A percentile compares a stretch with the other conserved stretches of the same genome.
Conservation (phyloP, 53 echinoderm and acorn worm genomes). For the Paelopatides confundens region DNA sequence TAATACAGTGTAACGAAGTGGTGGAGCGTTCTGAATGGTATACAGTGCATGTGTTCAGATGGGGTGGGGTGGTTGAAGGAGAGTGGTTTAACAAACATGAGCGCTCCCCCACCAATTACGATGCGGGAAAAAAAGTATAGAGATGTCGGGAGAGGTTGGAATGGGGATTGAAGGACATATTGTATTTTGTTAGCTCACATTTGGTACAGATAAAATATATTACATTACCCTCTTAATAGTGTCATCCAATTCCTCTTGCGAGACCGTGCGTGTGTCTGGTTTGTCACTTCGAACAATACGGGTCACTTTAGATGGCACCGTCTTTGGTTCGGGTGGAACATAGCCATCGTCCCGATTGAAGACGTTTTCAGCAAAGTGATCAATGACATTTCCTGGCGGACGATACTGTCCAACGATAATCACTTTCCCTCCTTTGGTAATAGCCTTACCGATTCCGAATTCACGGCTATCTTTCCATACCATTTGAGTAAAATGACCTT, state of each 20-base stretch:
- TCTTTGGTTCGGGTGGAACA: slow-evolving; percentile 69
- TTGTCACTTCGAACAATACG: slow-evolving; percentile 33
- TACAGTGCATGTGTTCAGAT: too few species aligned
- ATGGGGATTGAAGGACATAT: too few species aligned
- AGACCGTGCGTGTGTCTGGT: slow-evolving; percentile 28
- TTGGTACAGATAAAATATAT: too few species aligned
- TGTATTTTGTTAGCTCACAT: too few species aligned
- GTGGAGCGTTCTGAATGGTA: too few species aligned
- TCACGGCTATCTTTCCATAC: slow-evolving; percentile 90
- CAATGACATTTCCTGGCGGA: slow-evolving; percentile 92
- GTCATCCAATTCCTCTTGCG: slow-evolving; percentile 34
- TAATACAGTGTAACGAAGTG: too few species aligned
- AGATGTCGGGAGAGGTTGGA: too few species aligned
- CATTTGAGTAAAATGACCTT: slow-evolving; percentile 99
- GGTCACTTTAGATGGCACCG: slow-evolving; percentile 54
- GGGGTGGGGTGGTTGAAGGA: too few species aligned
- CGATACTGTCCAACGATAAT: slow-evolving; percentile 87
- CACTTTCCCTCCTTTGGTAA: slow-evolving; percentile 79
- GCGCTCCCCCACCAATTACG: too few species aligned
- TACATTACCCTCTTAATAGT: slow-evolving; percentile 32
- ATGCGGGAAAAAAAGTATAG: too few species aligned
- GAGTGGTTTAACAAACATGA: too few species aligned
- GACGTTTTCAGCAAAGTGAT: slow-evolving; percentile 88
- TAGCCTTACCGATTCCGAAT: slow-evolving; percentile 94
- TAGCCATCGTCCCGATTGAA: slow-evolving; percentile 72